phyloP scores from a whole-genome alignment of 2,888 invertebrate genomes.

The Zelleria hepariella region DNA sequence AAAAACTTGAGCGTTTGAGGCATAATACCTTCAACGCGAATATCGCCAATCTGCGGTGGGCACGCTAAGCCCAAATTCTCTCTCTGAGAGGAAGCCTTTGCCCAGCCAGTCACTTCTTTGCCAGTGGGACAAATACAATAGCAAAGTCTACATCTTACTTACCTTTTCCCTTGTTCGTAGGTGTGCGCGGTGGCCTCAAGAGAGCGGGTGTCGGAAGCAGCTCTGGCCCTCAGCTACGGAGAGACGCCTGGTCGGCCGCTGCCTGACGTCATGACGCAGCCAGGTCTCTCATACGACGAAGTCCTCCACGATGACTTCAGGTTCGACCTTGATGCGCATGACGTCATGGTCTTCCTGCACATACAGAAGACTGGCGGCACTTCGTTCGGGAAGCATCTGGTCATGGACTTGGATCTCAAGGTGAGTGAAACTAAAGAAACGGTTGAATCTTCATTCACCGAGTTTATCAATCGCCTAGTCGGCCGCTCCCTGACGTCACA shows the following conservation, averaged over 20 bases:
- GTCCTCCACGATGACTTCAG: constrained; percentile 89
- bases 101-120: too few relatives aligned
- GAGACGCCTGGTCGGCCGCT: constrained; percentile 69
- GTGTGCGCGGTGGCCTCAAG: constrained; percentile 82
- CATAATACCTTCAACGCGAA: too few relatives aligned
- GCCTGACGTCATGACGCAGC: constrained; percentile 69
- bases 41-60: too few relatives aligned
- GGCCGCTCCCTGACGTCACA: constrained; percentile 64
- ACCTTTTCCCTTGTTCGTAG: constrained; percentile 59
- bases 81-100: too few relatives aligned
- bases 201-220: constrained; percentile 71
- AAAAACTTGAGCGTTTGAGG: too few relatives aligned
- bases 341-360: constrained; percentile 97
- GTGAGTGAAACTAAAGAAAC: too few relatives aligned
- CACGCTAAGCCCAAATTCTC: too few relatives aligned
- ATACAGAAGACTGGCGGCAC: constrained; percentile 99
- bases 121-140: too few relatives aligned
- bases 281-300: constrained; percentile 87
- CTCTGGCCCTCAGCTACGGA: constrained; percentile 58
- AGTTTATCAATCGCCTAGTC: too few relatives aligned
- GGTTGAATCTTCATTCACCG: too few relatives aligned
- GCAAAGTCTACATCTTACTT: too few relatives aligned
- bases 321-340: constrained; percentile 92
- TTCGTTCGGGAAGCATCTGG: constrained; percentile 95
- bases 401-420: constrained; percentile 90